Conservation (phyloP, 2,797 vertebrate genomes). For the Octomys mimax region DNA sequence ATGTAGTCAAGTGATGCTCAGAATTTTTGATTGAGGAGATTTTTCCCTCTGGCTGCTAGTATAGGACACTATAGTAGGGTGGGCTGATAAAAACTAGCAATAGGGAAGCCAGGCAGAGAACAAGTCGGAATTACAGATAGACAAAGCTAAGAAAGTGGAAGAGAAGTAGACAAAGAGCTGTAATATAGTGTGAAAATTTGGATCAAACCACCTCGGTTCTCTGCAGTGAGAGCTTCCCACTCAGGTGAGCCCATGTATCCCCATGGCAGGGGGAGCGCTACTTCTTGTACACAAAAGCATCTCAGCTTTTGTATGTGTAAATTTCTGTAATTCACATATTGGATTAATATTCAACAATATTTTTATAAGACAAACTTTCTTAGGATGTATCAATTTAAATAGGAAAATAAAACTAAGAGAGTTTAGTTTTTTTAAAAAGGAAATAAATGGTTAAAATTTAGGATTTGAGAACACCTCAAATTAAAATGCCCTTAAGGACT, state of each 20-base stretch:
- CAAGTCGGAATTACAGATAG: not conserved
- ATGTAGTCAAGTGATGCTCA: not conserved
- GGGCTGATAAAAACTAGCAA: not conserved
- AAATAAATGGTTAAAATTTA: conserved; percentile 7
- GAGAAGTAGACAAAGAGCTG: not conserved
- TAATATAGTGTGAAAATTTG: not conserved
- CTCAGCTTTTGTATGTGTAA: not conserved
- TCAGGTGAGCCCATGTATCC: not conserved
- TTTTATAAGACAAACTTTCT: not conserved
- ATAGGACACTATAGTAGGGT: not conserved
- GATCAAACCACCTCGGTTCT: not conserved
- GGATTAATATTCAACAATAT: not conserved
- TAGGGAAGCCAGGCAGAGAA: not conserved
- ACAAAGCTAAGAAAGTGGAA: not conserved
- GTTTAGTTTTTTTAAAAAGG: not conserved
- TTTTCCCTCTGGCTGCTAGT: not conserved
- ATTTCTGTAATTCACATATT: conserved; percentile 18
- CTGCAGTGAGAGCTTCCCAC: not conserved
- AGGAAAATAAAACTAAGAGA: not conserved
- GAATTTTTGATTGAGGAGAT: not conserved
- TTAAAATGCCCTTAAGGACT: not conserved
- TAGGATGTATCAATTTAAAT: conserved; percentile 11
- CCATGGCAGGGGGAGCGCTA: not conserved
- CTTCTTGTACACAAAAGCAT: not conserved
- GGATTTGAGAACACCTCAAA: not conserved